These are phyloP conservation scores for Haemorhous mexicanus DNA, from an alignment of 2,113 vertebrate species.

Conservation along the genomic window DNA sequence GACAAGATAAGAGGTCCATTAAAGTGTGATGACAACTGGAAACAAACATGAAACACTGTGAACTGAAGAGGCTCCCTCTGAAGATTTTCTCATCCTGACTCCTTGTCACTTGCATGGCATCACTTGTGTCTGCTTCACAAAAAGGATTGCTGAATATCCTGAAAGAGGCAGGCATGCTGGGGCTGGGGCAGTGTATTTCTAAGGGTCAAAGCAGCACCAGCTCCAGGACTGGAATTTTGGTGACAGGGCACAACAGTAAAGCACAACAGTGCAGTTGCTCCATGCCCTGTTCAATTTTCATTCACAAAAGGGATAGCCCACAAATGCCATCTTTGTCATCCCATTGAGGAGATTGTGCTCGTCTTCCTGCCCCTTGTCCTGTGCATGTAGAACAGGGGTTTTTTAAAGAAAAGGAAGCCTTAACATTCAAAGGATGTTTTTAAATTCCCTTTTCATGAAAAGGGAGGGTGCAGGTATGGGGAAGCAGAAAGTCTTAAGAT, in stretches of 20 bases:
- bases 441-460: neutral
- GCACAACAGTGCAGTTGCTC: neutral
- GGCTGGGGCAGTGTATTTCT: neutral
- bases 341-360: neutral
- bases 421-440: neutral
- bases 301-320: neutral
- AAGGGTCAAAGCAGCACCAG: neutral
- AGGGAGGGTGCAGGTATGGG: neutral
- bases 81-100: neutral
- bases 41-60: fast-evolving
- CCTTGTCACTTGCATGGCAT: neutral
- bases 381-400: neutral
- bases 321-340: neutral
- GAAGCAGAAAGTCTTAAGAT: neutral
- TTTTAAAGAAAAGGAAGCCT: neutral
- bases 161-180: neutral
- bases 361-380: neutral
- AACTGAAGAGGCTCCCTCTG: neutral
- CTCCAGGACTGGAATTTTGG: neutral
- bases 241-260: neutral
- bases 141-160: neutral
- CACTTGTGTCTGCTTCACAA: neutral
- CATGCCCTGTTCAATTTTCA: fast-evolving
- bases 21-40: neutral
- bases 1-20: neutral